A percentile compares a stretch with the other conserved stretches of the same genome.
Evolutionary conservation across 2,888 invertebrate species (phyloP).

Genomic region (Anticlea derivata): DNA sequence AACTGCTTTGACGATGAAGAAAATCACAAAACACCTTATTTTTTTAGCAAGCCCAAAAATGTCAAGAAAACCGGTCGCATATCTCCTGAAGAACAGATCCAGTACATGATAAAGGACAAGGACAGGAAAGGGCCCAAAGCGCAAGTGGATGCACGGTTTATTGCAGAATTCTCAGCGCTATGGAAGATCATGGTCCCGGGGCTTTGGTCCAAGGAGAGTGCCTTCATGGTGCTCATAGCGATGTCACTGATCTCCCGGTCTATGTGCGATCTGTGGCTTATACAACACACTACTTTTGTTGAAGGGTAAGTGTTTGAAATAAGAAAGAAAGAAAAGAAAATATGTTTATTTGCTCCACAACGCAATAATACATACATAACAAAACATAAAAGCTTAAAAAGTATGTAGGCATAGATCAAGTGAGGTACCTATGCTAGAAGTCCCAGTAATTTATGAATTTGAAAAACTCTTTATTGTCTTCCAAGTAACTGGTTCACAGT

Average conservation of each 20-base stretch:
- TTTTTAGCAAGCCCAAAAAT: constrained; percentile 48
- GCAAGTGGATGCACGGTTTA: constrained; percentile 89
- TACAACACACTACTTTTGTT: constrained; percentile 95
- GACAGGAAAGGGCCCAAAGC: constrained; percentile 86
- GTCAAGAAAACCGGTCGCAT: constrained; percentile 45
- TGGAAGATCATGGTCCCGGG: constrained; percentile 92
- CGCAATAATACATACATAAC: too few relatives aligned
- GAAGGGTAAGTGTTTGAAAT: constrained; percentile 89
- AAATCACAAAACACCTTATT: too few relatives aligned
- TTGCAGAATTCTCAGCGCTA: constrained; percentile 87
- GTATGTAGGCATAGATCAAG: too few relatives aligned
- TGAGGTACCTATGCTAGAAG: too few relatives aligned
- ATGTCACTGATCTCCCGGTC: constrained; percentile 93
- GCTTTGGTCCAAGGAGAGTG: constrained; percentile 89
- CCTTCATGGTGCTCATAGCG: constrained; percentile 90
- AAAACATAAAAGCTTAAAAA: too few relatives aligned
- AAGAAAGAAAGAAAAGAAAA: too few relatives aligned
- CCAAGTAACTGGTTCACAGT: too few relatives aligned
- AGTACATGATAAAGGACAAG: constrained; percentile 91
- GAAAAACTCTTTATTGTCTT: too few relatives aligned
- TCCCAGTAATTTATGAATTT: too few relatives aligned
- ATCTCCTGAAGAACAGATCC: constrained; percentile 88
- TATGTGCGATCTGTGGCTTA: constrained; percentile 98
- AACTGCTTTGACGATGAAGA: too few relatives aligned
- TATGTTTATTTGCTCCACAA: too few relatives aligned